Percentiles rank a stretch among this genome's conserved stretches.
phyloP scores from a whole-genome alignment of 2,797 vertebrate genomes.

The Helarctos malayanus region DNA sequence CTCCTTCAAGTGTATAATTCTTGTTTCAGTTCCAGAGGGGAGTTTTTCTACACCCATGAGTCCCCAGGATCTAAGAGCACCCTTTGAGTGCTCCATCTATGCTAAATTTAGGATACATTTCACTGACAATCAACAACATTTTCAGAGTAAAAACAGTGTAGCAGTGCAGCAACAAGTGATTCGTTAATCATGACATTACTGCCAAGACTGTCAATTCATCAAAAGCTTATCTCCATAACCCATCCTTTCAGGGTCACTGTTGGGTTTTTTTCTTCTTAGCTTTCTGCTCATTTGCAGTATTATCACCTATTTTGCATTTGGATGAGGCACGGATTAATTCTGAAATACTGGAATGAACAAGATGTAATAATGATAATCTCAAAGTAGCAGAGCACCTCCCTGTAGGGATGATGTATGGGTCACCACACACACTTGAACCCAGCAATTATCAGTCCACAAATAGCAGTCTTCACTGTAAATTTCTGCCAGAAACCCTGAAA shows the following conservation, averaged over 20 bases:
- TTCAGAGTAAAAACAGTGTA: background rate
- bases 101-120: background rate
- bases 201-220: background rate
- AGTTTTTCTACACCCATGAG: background rate
- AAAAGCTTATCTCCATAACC: background rate
- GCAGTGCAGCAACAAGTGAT: too few relatives aligned
- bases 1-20: background rate
- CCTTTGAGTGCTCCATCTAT: background rate
- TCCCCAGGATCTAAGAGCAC: background rate
- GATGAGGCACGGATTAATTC: conserved; percentile 14
- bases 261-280: background rate
- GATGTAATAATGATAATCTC: background rate
- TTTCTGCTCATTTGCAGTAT: background rate
- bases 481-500: background rate
- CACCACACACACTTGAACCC: background rate
- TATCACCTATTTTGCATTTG: conserved; percentile 1
- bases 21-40: background rate
- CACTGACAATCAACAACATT: background rate
- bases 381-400: background rate
- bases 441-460: background rate
- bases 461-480: background rate
- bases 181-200: background rate
- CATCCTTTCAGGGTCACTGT: background rate
- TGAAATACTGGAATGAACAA: background rate
- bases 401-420: background rate